Evolutionary conservation across 2,113 vertebrate species (phyloP).

Genomic region (Perca schrenkii): DNA sequence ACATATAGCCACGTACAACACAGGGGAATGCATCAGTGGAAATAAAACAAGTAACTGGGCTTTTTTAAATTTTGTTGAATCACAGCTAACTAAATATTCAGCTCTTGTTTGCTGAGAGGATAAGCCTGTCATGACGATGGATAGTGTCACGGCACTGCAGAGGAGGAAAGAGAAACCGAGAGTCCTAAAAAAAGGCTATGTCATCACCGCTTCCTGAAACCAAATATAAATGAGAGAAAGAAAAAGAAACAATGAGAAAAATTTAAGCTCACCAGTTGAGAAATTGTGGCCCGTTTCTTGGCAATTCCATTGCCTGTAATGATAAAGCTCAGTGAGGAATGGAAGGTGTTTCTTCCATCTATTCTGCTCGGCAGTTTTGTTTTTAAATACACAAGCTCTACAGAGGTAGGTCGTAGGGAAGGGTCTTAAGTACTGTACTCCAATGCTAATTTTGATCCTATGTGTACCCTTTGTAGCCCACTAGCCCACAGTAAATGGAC

Average conservation of each 20-base stretch:
- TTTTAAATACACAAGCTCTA: conserved; percentile 4
- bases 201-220: conserved; percentile 4
- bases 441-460: neutral
- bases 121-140: conserved; percentile 1
- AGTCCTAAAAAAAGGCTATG: neutral
- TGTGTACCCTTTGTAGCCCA: neutral
- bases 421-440: neutral
- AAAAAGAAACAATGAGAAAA: conserved; percentile 16
- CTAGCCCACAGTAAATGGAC: neutral
- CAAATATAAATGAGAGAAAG: conserved; percentile 18
- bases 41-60: neutral
- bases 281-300: conserved; percentile 1
- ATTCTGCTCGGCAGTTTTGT: conserved; percentile 5
- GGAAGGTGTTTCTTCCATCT: neutral
- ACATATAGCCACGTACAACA: neutral
- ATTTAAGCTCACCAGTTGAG: neutral
- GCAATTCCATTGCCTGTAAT: conserved; percentile 7
- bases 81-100: conserved; percentile 6
- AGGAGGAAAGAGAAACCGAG: conserved; percentile 3
- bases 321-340: conserved; percentile 30
- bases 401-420: neutral
- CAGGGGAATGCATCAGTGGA: neutral
- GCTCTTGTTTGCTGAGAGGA: conserved; percentile 3
- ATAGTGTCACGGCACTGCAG: neutral
- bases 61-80: conserved; percentile 11